Conservation (phyloP, 2,797 vertebrate genomes). For the Anguilla marmorata region DNA sequence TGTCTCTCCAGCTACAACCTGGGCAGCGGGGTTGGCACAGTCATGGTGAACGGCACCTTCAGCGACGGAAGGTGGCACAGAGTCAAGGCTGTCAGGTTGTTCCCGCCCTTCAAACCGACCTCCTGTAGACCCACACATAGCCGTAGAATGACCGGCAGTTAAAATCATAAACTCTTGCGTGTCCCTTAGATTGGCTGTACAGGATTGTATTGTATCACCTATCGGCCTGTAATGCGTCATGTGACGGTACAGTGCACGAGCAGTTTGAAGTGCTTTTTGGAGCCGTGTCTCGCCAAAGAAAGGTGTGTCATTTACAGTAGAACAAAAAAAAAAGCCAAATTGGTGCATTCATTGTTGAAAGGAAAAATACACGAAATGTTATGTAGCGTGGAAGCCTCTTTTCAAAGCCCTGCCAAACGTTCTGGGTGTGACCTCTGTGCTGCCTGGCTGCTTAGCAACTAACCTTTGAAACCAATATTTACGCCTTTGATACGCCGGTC, state of each 20-base stretch:
- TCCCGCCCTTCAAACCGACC: neutral
- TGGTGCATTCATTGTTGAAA: neutral
- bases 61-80: conserved; percentile 90
- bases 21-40: conserved; percentile 81
- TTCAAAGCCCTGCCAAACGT: neutral
- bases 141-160: neutral
- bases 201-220: no score
- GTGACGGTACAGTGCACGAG: no score
- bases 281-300: no score
- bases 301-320: no score
- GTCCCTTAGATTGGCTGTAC: no score
- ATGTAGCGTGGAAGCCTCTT: neutral
- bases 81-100: conserved; percentile 90
- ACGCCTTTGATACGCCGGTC: neutral
- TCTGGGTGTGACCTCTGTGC: neutral
- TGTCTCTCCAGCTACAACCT: conserved; percentile 82
- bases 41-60: conserved; percentile 87
- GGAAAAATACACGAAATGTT: neutral
- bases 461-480: neutral
- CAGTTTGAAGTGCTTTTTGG: no score
- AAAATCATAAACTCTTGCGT: no score
- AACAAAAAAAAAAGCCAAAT: no score
- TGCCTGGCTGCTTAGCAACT: neutral
- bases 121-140: neutral
- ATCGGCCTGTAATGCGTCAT: no score